These are phyloP conservation scores for Oreocharis arfaki DNA, from an alignment of 2,113 vertebrate species.

Conservation along the genomic window DNA sequence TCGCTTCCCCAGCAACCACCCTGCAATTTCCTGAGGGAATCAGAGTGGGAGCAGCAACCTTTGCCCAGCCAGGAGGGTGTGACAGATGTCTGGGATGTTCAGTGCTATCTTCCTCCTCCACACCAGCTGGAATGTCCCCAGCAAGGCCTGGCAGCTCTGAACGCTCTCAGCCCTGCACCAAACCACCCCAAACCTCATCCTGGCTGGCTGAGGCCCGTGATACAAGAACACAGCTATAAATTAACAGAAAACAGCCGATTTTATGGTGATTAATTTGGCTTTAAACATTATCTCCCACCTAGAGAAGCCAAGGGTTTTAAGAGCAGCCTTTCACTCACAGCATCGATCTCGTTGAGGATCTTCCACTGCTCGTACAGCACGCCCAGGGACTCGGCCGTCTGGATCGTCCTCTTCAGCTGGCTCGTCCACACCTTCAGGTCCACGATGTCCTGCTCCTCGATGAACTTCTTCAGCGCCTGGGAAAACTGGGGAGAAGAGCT, in stretches of 20 bases:
- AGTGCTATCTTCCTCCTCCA: background rate
- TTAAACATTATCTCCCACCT: background rate
- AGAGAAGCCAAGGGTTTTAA: background rate
- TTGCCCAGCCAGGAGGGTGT: background rate
- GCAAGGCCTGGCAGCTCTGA: background rate
- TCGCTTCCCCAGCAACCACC: background rate
- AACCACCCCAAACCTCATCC: background rate
- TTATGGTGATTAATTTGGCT: fast-evolving
- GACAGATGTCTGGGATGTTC: background rate
- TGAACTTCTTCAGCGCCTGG: conserved; percentile 80
- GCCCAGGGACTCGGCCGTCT: conserved; percentile 88
- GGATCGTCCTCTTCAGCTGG: conserved; percentile 93
- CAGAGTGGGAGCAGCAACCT: background rate
- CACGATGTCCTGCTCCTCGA: conserved; percentile 85
- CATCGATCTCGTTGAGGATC: conserved; percentile 95
- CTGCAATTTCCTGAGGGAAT: background rate
- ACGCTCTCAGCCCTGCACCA: background rate
- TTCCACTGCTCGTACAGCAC: conserved; percentile 98
- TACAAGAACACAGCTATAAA: fast-evolving
- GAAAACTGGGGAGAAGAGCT: conserved; percentile 74
- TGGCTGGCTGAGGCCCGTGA: fast-evolving
- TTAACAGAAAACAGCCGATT: fast-evolving
- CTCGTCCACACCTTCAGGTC: conserved; percentile 98
- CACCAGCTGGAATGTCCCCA: background rate
- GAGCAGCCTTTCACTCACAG: conserved; percentile 74